Base-by-base conservation (phyloP, 1,140 invertebrate species). In the Streblospio benedicti region DNA sequence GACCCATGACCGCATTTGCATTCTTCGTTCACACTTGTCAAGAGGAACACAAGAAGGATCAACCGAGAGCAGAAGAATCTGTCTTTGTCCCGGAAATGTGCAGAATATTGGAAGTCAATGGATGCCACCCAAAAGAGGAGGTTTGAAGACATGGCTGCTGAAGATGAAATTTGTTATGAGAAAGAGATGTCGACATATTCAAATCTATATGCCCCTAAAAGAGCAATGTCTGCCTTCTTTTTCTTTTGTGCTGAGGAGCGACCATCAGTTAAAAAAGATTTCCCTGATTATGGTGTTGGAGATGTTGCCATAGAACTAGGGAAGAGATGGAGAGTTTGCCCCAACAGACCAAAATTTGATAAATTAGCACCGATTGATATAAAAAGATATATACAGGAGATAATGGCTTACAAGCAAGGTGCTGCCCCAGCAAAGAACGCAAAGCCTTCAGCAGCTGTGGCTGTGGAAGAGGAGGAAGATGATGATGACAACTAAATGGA, bases 21-120 rank as follows among this genome's bases (percentile, higher is more conserved):
- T 99, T 93, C 81, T 99, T 99, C 81, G 94, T 99, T 62, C 95
- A 99, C 76, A 97, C 92, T 31, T 99, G 95, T 79, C 85, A 96
- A 38, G 95, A 98, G 76, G 79, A 82, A 63, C 93, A 97, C 80
- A 98, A 98, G 85, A 97, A 97, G 80, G 97, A 97, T 77, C 93
- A 98, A 77, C 97, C 97, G 5, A 91, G 94, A 74, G 96, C n/a
- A n/a, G 96, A 99, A 76, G 91, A 90, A 78, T 94, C 99, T 27
- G 89, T 97, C 54, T 99, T 99, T 78, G 88, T 97, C 94, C 27
- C 93, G 93, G 81, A 98, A 97, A 77, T 99, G 96, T 78, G 91
- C 95, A 56, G 90, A 96, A 78, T 87, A 94, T 79, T 99, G 97
- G 97, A 99, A 97, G 89, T 93, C 92, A 65, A 99, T 99, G 97